These are phyloP conservation scores for Neosilurus hyrtlii DNA, from an alignment of 2,797 vertebrate species.

Conservation along the genomic window DNA sequence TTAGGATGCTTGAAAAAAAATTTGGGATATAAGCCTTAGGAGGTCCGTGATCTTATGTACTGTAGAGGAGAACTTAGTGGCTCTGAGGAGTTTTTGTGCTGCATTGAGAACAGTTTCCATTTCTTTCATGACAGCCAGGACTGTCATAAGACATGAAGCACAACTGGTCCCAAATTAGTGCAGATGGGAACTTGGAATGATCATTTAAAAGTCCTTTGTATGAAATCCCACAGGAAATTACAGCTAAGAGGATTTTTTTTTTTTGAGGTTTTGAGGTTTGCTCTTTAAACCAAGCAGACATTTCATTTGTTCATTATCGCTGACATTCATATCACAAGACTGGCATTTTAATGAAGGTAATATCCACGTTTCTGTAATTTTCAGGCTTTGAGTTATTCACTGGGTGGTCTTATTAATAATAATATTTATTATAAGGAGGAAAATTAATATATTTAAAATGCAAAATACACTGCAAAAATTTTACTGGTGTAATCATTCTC, in stretches of 20 bases:
- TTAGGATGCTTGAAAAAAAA: not conserved
- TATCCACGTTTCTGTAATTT: slow-evolving; percentile 67
- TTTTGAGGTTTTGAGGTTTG: slow-evolving; percentile 65
- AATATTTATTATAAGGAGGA: slow-evolving; percentile 42
- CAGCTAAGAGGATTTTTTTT: slow-evolving; percentile 59
- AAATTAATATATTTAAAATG: slow-evolving; percentile 46
- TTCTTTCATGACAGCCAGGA: not conserved
- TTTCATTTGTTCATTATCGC: slow-evolving; percentile 45
- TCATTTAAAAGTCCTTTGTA: slow-evolving; percentile 54
- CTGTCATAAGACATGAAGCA: not conserved
- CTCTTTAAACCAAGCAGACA: slow-evolving; percentile 55
- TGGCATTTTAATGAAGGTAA: slow-evolving; percentile 59
- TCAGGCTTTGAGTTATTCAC: slow-evolving; percentile 59
- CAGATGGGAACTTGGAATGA: slow-evolving; percentile 12
- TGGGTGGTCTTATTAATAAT: slow-evolving; percentile 52
- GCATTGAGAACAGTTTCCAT: slow-evolving; percentile 19
- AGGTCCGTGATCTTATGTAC: slow-evolving; percentile 19
- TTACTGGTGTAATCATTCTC: not conserved
- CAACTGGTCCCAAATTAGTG: slow-evolving; percentile 32
- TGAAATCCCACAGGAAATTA: slow-evolving; percentile 67
- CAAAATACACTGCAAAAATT: not conserved
- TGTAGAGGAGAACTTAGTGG: slow-evolving; percentile 11
- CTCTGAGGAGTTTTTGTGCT: not conserved
- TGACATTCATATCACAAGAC: slow-evolving; percentile 58
- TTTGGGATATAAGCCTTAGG: not conserved